Conservation (phyloP, 2,888 invertebrate genomes). For the Melieria picta region DNA sequence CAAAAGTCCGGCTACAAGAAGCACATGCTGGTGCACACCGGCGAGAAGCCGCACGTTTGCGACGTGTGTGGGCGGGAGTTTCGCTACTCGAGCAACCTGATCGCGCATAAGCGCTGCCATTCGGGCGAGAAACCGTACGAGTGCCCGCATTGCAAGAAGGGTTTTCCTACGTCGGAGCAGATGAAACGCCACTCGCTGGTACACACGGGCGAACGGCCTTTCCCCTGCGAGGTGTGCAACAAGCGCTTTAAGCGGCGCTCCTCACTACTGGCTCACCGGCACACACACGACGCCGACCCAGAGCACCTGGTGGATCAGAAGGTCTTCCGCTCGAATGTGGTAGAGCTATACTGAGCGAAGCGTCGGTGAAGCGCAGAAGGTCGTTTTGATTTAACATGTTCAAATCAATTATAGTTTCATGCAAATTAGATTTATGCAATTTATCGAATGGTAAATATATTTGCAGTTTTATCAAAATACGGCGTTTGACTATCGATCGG, state of each 20-base stretch:
- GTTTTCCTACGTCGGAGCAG: slow-evolving; percentile 61
- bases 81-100: slow-evolving; percentile 63
- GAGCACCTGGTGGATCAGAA: slow-evolving; percentile 32
- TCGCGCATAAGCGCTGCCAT: slow-evolving; percentile 61
- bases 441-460: too few relatives aligned
- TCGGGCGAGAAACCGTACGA: slow-evolving; percentile 59
- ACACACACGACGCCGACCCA: slow-evolving; percentile 44
- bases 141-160: slow-evolving; percentile 60
- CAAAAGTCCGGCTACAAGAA: slow-evolving; percentile 66
- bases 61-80: slow-evolving; percentile 59
- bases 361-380: background rate
- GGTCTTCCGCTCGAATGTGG: slow-evolving; percentile 37
- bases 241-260: slow-evolving; percentile 50
- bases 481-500: too few relatives aligned
- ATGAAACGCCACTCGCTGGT: slow-evolving; percentile 60
- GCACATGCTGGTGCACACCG: slow-evolving; percentile 64
- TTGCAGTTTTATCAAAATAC: too few relatives aligned
- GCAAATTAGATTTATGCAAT: too few relatives aligned
- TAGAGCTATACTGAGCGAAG: slow-evolving; percentile 30
- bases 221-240: slow-evolving; percentile 46
- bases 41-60: slow-evolving; percentile 62
- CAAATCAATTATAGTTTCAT: background rate
- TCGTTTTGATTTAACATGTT: background rate
- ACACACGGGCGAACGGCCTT: slow-evolving; percentile 59
- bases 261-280: slow-evolving; percentile 48